phyloP scores from a whole-genome alignment of 2,113 vertebrate genomes.

The Scophthalmus maximus region DNA sequence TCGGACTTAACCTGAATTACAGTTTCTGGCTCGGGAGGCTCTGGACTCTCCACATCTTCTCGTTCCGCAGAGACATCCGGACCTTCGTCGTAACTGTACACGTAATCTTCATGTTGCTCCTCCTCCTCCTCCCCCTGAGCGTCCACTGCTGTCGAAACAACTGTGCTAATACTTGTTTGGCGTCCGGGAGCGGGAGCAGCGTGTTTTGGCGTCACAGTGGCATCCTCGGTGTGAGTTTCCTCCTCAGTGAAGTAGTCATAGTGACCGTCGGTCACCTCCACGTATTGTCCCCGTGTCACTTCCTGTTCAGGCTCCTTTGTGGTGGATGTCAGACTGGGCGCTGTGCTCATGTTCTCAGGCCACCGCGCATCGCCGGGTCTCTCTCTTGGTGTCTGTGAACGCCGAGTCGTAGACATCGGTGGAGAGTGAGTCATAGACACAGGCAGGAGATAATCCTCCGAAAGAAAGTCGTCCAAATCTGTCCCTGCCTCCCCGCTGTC shows the following conservation, averaged over 20 bases:
- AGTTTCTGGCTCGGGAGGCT: conserved; percentile 9
- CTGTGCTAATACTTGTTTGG: neutral
- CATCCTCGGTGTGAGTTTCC: conserved; percentile 31
- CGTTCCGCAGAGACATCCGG: conserved; percentile 15
- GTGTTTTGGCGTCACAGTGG: conserved; percentile 24
- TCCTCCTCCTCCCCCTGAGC: conserved; percentile 8
- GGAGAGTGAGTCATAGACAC: conserved; percentile 53
- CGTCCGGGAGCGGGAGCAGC: neutral
- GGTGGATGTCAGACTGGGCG: conserved; percentile 20
- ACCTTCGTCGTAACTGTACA: conserved; percentile 9
- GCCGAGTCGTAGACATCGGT: conserved; percentile 20
- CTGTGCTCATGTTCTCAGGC: conserved; percentile 36
- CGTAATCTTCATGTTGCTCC: neutral
- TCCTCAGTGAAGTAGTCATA: conserved; percentile 30
- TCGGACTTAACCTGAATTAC: conserved; percentile 40
- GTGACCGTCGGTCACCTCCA: conserved; percentile 23
- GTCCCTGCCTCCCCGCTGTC: neutral
- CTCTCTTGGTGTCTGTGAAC: conserved; percentile 30
- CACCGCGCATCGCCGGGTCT: neutral
- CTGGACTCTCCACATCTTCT: conserved; percentile 22
- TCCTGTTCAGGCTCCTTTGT: conserved; percentile 30
- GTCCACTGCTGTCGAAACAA: neutral
- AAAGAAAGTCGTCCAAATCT: conserved; percentile 37
- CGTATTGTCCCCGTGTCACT: conserved; percentile 16
- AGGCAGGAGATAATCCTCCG: conserved; percentile 71